Evolutionary conservation across 2,797 vertebrate genomes (phyloP).

Genomic region (Coccyzus lansbergi): DNA sequence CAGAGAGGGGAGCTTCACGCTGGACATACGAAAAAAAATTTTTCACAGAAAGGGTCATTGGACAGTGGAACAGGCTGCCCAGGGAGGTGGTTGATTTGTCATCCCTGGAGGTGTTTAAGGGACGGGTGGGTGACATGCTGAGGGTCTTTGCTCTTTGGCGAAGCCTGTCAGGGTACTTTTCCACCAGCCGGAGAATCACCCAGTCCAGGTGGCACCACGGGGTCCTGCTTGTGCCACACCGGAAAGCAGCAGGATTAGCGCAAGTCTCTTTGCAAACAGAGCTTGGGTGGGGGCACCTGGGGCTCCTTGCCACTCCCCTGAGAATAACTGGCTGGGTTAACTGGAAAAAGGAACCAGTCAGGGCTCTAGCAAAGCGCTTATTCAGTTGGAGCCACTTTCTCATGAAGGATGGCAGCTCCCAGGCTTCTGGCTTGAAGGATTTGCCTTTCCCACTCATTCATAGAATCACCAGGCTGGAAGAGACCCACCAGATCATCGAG

Average conservation of each 20-base stretch:
- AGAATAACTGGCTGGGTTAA: not conserved
- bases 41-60: too few relatives aligned
- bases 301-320: not conserved
- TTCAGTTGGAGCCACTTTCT: not conserved
- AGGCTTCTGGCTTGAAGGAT: not conserved
- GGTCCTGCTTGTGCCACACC: not conserved
- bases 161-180: not conserved
- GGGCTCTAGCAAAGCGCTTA: not conserved
- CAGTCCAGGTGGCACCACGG: not conserved
- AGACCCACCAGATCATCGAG: too few relatives aligned
- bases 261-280: slow-evolving; percentile 1
- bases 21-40: too few relatives aligned
- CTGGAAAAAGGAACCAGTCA: accelerated
- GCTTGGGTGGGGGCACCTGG: not conserved
- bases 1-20: too few relatives aligned
- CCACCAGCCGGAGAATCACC: not conserved
- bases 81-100: too few relatives aligned
- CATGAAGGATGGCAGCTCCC: not conserved
- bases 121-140: too few relatives aligned
- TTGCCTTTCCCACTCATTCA: not conserved
- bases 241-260: not conserved
- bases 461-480: too few relatives aligned
- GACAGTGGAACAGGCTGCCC: too few relatives aligned
- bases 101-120: too few relatives aligned
- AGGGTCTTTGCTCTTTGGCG: too few relatives aligned